Percentiles rank a stretch among this genome's conserved stretches.
Conservation (phyloP, 2,888 invertebrate genomes). For the Epinotia ramella region DNA sequence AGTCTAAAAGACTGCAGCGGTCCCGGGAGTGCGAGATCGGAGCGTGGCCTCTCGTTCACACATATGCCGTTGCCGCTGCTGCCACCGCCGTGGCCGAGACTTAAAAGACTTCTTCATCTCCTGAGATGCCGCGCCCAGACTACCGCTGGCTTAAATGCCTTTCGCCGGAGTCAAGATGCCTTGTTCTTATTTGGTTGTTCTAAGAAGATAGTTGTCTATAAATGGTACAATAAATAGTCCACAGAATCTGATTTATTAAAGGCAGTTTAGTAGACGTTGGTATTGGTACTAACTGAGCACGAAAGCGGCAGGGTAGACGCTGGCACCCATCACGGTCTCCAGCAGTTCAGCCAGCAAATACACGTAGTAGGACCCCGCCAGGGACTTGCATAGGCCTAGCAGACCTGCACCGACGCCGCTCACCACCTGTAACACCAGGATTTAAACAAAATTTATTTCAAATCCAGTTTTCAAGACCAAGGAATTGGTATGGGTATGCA, state of each 20-base stretch:
- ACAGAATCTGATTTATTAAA: too few species aligned
- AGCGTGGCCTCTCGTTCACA: too few species aligned
- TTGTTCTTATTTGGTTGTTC: too few species aligned
- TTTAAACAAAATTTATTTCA: not conserved
- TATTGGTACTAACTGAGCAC: conserved; percentile 82
- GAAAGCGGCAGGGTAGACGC: conserved; percentile 85
- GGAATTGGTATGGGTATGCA: too few species aligned
- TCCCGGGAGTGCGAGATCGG: not conserved
- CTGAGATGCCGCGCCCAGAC: too few species aligned
- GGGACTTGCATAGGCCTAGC: conserved; percentile 83
- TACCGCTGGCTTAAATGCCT: too few species aligned
- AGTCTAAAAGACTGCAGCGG: not conserved
- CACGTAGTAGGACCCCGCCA: conserved; percentile 80
- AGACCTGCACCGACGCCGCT: conserved; percentile 80
- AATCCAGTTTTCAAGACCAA: too few species aligned
- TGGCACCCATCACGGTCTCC: conserved; percentile 84
- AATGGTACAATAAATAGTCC: too few species aligned
- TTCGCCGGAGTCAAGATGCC: too few species aligned
- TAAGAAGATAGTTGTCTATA: too few species aligned
- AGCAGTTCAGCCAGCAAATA: conserved; percentile 83
- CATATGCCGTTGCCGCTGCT: too few species aligned
- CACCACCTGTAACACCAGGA: conserved; percentile 55
- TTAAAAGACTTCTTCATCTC: not conserved
- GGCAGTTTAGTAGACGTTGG: not conserved
- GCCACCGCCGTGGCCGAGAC: too few species aligned